phyloP scores from a whole-genome alignment of 64 coral and sea anemone species.

The Exaiptasia diaphana region DNA sequence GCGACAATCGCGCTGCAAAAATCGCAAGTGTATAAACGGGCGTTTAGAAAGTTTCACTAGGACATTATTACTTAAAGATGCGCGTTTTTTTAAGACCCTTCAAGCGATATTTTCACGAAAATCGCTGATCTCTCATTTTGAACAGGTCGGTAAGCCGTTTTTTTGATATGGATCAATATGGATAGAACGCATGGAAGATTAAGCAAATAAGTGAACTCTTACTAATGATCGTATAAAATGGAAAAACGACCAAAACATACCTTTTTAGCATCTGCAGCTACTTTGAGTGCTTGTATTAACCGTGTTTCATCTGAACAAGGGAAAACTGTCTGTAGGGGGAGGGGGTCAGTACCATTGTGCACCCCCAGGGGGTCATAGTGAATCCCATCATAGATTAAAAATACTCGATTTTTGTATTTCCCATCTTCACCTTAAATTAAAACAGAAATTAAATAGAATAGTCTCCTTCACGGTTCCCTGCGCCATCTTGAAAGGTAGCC shows the following conservation, averaged over 20 bases:
- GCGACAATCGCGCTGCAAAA: too few relatives aligned
- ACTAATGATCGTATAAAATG: background rate
- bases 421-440: conserved; percentile 61
- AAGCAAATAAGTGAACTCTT: background rate
- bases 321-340: conserved; percentile 75
- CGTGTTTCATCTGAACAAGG: conserved; percentile 59
- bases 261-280: conserved; percentile 76
- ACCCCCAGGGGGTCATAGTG: conserved; percentile 93
- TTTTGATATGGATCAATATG: too few relatives aligned
- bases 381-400: conserved; percentile 91
- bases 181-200: background rate
- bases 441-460: background rate
- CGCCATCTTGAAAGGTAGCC: too few relatives aligned
- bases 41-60: too few relatives aligned
- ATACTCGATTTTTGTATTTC: conserved; percentile 56
- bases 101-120: too few relatives aligned
- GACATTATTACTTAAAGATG: too few relatives aligned
- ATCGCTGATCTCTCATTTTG: too few relatives aligned
- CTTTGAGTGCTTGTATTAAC: conserved; percentile 60
- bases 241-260: conserved; percentile 13
- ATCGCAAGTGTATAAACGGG: too few relatives aligned
- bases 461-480: too few relatives aligned
- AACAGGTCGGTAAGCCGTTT: too few relatives aligned
- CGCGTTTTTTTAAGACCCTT: too few relatives aligned
- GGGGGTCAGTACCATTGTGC: background rate